A percentile compares a stretch with the other conserved stretches of the same genome.
Evolutionary conservation across 2,888 invertebrate genomes (phyloP).

Genomic region (Ecliptopera silaceata): DNA sequence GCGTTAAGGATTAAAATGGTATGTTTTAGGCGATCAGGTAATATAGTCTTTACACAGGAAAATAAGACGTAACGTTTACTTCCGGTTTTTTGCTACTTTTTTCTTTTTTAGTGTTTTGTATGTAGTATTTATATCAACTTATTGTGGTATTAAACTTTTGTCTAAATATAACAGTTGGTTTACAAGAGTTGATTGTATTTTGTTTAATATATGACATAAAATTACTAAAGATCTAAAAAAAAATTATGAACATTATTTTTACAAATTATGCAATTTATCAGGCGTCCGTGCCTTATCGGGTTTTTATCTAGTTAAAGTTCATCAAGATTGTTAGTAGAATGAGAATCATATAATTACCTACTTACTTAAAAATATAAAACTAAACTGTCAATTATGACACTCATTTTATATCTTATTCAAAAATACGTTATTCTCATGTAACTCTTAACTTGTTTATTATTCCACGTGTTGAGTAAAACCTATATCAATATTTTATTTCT

Average conservation of each 20-base stretch:
- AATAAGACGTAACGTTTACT: constrained; percentile 22
- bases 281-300: neutral
- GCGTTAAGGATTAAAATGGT: constrained; percentile 7
- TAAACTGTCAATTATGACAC: too few relatives aligned
- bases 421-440: neutral
- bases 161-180: too few relatives aligned
- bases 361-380: too few relatives aligned
- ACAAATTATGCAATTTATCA: neutral
- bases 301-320: neutral
- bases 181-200: too few relatives aligned
- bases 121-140: too few relatives aligned
- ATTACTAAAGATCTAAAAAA: too few relatives aligned
- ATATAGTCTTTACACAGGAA: constrained; percentile 33
- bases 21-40: constrained; percentile 2
- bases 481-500: constrained; percentile 19
- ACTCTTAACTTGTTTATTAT: neutral
- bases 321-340: too few relatives aligned
- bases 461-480: neutral
- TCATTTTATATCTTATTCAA: too few relatives aligned
- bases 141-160: too few relatives aligned
- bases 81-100: constrained; percentile 26
- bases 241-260: too few relatives aligned
- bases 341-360: too few relatives aligned
- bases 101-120: neutral
- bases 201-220: too few relatives aligned